A percentile compares a stretch with the other conserved stretches of the same genome.
These are phyloP conservation scores for Pogoniulus pusillus DNA, from an alignment of 2,797 vertebrate species.

Conservation along the genomic window DNA sequence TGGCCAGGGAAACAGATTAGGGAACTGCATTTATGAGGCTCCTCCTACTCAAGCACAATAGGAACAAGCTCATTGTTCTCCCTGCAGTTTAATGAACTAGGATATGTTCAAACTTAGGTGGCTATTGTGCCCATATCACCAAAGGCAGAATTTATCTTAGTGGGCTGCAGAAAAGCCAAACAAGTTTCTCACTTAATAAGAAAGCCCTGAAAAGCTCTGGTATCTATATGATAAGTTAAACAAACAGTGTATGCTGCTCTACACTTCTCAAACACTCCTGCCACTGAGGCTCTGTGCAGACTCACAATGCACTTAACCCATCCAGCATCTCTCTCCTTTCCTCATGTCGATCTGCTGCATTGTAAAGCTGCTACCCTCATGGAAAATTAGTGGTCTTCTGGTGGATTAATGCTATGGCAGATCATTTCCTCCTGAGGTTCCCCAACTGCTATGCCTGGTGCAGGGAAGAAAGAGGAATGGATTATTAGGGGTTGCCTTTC, in stretches of 20 bases:
- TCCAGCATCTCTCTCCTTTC: neutral
- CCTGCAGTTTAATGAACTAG: neutral
- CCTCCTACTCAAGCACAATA: neutral
- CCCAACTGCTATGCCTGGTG: neutral
- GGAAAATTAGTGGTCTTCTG: neutral
- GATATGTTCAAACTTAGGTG: neutral
- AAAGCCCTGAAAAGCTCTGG: neutral
- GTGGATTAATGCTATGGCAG: neutral
- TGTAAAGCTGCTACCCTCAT: neutral
- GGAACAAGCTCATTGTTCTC: neutral
- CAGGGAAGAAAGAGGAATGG: neutral
- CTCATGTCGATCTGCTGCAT: neutral
- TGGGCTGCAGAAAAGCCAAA: neutral
- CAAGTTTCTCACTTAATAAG: neutral
- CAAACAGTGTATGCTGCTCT: neutral
- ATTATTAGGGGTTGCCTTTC: neutral
- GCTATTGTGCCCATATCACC: neutral
- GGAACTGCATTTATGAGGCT: neutral
- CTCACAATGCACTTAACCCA: fast-evolving
- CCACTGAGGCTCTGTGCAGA: neutral
- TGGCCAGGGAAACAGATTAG: neutral
- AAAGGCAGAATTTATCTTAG: neutral
- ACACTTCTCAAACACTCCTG: neutral
- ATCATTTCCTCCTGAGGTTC: neutral
- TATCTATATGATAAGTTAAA: neutral